Conservation (phyloP, 2,113 vertebrate genomes). For the Xyliphius kryptos region DNA sequence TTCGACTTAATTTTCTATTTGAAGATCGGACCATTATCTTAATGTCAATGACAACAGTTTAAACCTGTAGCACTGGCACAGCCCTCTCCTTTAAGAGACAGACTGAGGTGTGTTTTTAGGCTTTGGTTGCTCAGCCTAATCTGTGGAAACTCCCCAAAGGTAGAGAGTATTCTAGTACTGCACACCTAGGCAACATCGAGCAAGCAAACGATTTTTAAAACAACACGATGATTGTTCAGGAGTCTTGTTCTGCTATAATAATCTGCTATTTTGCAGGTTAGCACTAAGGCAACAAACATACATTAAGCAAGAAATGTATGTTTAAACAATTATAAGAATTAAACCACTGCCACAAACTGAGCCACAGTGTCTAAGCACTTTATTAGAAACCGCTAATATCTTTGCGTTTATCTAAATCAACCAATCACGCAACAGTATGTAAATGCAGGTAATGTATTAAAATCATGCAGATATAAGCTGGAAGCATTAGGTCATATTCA, state of each 20-base stretch:
- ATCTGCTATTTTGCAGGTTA: no score
- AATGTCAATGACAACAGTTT: conserved; percentile 3
- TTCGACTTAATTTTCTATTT: conserved; percentile 13
- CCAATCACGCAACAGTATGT: no score
- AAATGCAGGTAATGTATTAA: no score
- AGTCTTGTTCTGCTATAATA: neutral
- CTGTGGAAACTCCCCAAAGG: conserved; percentile 7
- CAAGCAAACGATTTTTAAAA: neutral
- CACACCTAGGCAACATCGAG: neutral
- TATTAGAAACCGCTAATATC: no score
- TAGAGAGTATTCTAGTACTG: neutral
- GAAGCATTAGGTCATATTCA: no score
- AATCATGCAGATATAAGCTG: no score
- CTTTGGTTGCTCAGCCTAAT: conserved; percentile 2
- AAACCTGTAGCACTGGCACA: conserved; percentile 4
- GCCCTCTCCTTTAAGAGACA: neutral
- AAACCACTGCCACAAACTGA: no score
- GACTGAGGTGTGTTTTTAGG: conserved; percentile 2
- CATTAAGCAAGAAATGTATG: no score
- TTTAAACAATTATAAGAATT: no score
- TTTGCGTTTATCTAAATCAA: no score
- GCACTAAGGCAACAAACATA: no score
- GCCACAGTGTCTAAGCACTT: no score
- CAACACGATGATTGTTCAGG: neutral
- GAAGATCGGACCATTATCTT: neutral